Evolutionary conservation across 2,797 vertebrate species (phyloP).

Genomic region (Perodicticus potto): DNA sequence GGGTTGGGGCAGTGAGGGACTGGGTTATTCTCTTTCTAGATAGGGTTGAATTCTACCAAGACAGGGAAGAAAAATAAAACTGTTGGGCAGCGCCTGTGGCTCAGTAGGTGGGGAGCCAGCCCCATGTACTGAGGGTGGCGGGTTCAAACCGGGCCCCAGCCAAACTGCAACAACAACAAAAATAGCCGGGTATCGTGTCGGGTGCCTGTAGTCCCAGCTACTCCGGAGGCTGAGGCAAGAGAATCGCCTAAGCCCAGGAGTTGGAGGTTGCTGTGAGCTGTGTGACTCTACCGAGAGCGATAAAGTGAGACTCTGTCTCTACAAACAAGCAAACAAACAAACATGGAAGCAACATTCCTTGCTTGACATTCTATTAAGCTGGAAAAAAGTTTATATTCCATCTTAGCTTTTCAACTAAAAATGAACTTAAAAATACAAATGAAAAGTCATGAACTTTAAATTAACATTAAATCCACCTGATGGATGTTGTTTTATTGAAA

Average conservation of each 20-base stretch:
- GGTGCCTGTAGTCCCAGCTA: no score
- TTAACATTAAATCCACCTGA: neutral
- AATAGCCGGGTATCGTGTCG: no score
- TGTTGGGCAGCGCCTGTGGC: neutral
- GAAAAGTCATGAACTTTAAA: neutral
- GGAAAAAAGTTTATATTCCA: neutral
- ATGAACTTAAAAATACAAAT: neutral
- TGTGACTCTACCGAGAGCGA: no score
- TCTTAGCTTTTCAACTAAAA: conserved; percentile 9
- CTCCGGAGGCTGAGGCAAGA: no score
- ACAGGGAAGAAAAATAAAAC: conserved; percentile 22
- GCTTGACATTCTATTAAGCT: neutral
- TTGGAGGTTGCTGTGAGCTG: no score
- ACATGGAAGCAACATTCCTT: neutral
- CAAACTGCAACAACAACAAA: no score
- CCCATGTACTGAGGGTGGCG: no score
- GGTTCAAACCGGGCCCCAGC: no score
- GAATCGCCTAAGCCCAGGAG: no score
- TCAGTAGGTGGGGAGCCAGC: no score
- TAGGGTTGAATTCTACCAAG: neutral
- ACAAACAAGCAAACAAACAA: no score
- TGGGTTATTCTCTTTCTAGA: neutral
- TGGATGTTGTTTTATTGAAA: neutral
- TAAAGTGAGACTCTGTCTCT: no score
- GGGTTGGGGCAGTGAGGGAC: neutral